Conservation (phyloP, 2,113 vertebrate species). For the Ammodytes marinus region DNA sequence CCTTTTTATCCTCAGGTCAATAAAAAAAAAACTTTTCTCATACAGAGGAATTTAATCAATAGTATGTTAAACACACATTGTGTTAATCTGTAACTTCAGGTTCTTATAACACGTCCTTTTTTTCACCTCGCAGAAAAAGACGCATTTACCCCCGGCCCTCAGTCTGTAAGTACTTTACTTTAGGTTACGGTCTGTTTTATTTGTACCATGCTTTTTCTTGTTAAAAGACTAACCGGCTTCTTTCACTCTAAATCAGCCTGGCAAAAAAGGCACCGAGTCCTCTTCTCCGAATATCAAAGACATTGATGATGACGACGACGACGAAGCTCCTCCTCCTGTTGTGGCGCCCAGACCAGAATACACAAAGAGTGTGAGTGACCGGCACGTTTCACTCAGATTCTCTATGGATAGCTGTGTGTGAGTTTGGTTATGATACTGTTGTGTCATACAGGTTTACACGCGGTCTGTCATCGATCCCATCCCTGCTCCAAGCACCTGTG, state of each 20-base stretch:
- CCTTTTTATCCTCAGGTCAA: background rate
- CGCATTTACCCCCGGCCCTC: constrained; percentile 91
- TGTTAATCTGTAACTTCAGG: background rate
- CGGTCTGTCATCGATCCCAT: constrained; percentile 96
- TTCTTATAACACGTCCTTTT: background rate
- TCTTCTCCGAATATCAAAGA: constrained; percentile 84
- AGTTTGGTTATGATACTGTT: background rate
- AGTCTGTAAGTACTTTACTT: constrained; percentile 87
- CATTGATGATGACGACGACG: constrained; percentile 91
- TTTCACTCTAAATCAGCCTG: constrained; percentile 81
- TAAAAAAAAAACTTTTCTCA: background rate
- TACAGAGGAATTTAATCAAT: constrained; percentile 2
- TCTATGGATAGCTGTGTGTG: background rate
- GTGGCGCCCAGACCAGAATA: constrained; percentile 96
- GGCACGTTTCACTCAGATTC: background rate
- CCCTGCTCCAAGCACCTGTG: constrained; percentile 87
- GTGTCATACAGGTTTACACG: constrained; percentile 89
- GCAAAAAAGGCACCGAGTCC: constrained; percentile 91
- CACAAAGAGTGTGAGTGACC: constrained; percentile 93
- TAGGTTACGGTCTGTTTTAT: background rate
- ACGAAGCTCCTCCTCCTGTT: constrained; percentile 90
- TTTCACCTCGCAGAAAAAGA: constrained; percentile 90
- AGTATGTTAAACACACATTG: background rate
- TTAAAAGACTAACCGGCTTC: background rate
- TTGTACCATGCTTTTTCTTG: background rate